phyloP scores from a whole-genome alignment of 2,113 vertebrate genomes.

The Alligator sinensis region DNA sequence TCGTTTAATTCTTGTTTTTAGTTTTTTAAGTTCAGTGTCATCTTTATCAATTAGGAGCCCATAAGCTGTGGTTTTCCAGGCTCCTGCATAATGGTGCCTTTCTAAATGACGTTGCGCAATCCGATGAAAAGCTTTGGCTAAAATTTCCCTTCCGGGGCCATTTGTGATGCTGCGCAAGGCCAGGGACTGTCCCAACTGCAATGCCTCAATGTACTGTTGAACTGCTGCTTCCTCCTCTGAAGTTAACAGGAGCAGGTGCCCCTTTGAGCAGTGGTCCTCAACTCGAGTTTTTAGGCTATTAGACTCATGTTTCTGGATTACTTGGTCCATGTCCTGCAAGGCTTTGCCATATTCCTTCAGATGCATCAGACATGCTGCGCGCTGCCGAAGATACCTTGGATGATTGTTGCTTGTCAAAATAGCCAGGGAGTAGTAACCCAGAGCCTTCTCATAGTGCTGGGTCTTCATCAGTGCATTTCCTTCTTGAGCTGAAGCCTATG shows the following conservation, averaged over 20 bases:
- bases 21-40: slow-evolving; percentile 83
- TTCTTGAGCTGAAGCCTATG: slow-evolving; percentile 85
- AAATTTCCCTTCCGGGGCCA: slow-evolving; percentile 70
- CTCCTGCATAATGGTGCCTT: slow-evolving; percentile 75
- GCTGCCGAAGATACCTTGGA: slow-evolving; percentile 78
- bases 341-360: slow-evolving; percentile 80
- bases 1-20: slow-evolving; percentile 83
- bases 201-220: slow-evolving; percentile 83
- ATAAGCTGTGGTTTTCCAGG: slow-evolving; percentile 83
- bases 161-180: slow-evolving; percentile 77
- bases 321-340: slow-evolving; percentile 83
- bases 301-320: slow-evolving; percentile 72
- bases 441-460: slow-evolving; percentile 75
- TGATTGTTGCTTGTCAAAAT: slow-evolving; percentile 70
- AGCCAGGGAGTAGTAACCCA: slow-evolving; percentile 86
- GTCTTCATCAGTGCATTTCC: slow-evolving; percentile 76
- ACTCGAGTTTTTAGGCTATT: slow-evolving; percentile 57
- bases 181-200: slow-evolving; percentile 78
- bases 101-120: slow-evolving; percentile 80
- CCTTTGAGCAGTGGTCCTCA: slow-evolving; percentile 86
- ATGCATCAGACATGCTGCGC: slow-evolving; percentile 83
- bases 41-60: slow-evolving; percentile 84
- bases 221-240: slow-evolving; percentile 80
- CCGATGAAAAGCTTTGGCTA: slow-evolving; percentile 79
- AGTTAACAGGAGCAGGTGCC: slow-evolving; percentile 80